These are phyloP conservation scores for Crossoptilon crossoptilon DNA, from an alignment of 2,797 vertebrate genomes.

Conservation along the genomic window DNA sequence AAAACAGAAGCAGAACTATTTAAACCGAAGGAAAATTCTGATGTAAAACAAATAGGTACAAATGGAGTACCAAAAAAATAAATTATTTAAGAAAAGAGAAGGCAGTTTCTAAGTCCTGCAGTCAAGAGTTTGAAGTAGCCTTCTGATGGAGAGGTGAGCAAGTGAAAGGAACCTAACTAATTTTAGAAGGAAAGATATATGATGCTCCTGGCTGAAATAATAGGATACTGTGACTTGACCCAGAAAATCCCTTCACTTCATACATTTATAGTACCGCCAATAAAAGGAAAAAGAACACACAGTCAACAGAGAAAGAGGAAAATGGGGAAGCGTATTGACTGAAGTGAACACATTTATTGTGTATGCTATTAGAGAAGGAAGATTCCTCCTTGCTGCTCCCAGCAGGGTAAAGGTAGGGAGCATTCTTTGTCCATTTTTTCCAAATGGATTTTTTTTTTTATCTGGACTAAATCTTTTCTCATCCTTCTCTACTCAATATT, in stretches of 20 bases:
- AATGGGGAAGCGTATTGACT: neutral
- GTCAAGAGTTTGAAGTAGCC: neutral
- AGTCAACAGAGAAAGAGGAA: slow-evolving; percentile 25
- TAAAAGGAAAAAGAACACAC: slow-evolving; percentile 23
- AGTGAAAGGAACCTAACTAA: neutral
- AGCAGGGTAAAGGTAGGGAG: neutral
- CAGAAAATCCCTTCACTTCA: slow-evolving; percentile 45
- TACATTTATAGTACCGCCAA: slow-evolving; percentile 18
- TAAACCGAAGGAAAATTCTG: neutral
- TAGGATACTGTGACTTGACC: slow-evolving; percentile 44
- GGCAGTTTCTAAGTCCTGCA: neutral
- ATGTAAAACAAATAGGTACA: neutral
- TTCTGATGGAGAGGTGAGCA: slow-evolving; percentile 18
- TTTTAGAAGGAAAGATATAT: slow-evolving; percentile 59
- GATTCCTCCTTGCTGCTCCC: neutral
- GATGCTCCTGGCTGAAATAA: slow-evolving; percentile 47
- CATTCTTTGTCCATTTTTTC: neutral
- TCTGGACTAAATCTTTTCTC: slow-evolving; percentile 18
- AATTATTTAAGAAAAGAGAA: neutral
- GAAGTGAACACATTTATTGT: neutral
- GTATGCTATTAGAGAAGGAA: neutral
- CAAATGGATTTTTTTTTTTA: slow-evolving; percentile 12
- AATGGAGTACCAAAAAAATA: neutral
- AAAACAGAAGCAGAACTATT: neutral
- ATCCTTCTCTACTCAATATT: neutral